Conservation (phyloP, 2,113 vertebrate genomes). For the Platichthys stellatus region DNA sequence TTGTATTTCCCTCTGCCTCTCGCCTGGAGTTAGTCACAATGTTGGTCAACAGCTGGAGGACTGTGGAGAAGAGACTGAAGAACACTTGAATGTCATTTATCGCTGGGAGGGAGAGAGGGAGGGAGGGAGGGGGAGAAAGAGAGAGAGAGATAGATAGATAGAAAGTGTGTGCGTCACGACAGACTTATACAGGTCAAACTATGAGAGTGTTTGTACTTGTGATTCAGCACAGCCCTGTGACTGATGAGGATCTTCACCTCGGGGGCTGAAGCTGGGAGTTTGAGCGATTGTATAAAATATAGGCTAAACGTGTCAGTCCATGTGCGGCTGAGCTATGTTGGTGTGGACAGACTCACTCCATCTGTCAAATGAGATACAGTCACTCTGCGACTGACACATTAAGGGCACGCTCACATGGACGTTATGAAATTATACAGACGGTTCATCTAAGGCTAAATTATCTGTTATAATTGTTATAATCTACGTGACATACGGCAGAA, state of each 20-base stretch:
- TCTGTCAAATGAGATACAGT: too few species aligned
- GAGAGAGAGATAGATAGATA: not conserved
- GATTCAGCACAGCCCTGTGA: slow-evolving; percentile 19
- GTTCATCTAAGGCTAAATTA: not conserved
- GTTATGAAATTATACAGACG: not conserved
- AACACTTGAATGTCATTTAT: slow-evolving; percentile 26
- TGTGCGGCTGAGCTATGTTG: not conserved
- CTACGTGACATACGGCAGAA: too few species aligned
- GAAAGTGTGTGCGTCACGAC: not conserved
- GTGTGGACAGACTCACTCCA: too few species aligned
- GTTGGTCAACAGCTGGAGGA: slow-evolving; percentile 3
- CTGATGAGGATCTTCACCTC: slow-evolving; percentile 9
- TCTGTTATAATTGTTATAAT: not conserved
- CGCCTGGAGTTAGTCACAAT: slow-evolving; percentile 13
- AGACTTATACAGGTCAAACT: slow-evolving; percentile 14
- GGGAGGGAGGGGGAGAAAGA: not conserved
- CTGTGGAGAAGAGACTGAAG: slow-evolving; percentile 5
- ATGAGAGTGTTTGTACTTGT: slow-evolving; percentile 15
- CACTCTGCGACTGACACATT: not conserved
- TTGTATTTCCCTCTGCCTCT: not conserved
- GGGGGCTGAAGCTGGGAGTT: not conserved
- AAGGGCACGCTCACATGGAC: not conserved
- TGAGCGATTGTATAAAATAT: not conserved
- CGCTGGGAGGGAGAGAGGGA: not conserved
- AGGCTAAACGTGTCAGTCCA: not conserved